Evolutionary conservation across 2,888 invertebrate genomes (phyloP).

Genomic region (Sylvicola cinctus): DNA sequence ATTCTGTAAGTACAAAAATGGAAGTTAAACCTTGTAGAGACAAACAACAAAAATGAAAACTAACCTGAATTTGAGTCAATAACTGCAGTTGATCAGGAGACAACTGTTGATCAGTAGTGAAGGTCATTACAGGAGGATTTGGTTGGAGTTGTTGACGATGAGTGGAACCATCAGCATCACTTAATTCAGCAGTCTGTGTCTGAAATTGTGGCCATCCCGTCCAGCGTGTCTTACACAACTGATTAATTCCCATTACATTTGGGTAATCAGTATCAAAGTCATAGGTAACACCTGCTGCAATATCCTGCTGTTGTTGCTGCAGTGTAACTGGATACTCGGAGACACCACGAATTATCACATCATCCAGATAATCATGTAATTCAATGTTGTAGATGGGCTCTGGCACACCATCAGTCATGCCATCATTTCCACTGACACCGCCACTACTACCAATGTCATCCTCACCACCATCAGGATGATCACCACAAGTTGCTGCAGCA

Average conservation of each 20-base stretch:
- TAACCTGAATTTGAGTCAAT: constrained; percentile 23
- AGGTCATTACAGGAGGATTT: constrained; percentile 10
- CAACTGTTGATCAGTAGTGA: constrained; percentile 20
- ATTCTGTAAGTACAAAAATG: constrained; percentile 1
- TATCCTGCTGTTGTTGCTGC: constrained; percentile 9
- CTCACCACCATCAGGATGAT: constrained; percentile 9
- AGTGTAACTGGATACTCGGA: constrained; percentile 16
- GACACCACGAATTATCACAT: constrained; percentile 20
- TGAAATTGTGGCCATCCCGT: constrained; percentile 17
- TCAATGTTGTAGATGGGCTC: constrained; percentile 16
- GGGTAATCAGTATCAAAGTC: constrained; percentile 15
- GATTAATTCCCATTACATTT: constrained; percentile 18
- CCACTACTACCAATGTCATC: constrained; percentile 8
- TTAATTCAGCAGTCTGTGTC: not conserved
- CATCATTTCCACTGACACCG: not conserved
- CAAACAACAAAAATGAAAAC: not conserved
- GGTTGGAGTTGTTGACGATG: constrained; percentile 13
- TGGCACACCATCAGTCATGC: constrained; percentile 13
- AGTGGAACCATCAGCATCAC: not conserved
- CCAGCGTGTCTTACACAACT: constrained; percentile 25
- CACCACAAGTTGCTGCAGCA: constrained; percentile 12
- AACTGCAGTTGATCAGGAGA: constrained; percentile 25
- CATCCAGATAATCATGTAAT: constrained; percentile 20
- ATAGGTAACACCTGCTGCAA: no score
- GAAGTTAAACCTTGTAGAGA: constrained; percentile 9